These are phyloP conservation scores for Channa maculata DNA, from an alignment of 2,113 vertebrate species.

Conservation along the genomic window DNA sequence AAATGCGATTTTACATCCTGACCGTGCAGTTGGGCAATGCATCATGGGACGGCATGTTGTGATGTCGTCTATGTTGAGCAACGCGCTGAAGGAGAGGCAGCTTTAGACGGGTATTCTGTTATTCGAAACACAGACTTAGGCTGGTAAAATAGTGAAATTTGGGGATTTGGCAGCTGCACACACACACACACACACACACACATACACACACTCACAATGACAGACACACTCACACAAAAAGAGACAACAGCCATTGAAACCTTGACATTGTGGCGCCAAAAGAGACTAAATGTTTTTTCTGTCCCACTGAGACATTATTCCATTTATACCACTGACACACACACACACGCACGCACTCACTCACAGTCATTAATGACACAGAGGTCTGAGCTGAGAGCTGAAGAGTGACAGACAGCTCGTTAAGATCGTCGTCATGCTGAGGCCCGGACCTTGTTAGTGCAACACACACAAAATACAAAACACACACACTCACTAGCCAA, in stretches of 20 bases:
- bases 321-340: slow-evolving; percentile 62
- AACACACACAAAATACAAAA: slow-evolving; percentile 52
- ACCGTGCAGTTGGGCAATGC: slow-evolving; percentile 12
- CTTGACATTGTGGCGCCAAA: slow-evolving; percentile 72
- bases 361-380: slow-evolving; percentile 64
- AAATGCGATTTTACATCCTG: too few species aligned
- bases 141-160: slow-evolving; percentile 20
- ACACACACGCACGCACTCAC: slow-evolving; percentile 38
- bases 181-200: background rate
- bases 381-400: slow-evolving; percentile 64
- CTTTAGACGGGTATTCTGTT: background rate
- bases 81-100: background rate
- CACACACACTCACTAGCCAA: slow-evolving; percentile 21
- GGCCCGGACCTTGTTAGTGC: slow-evolving; percentile 72
- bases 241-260: slow-evolving; percentile 70
- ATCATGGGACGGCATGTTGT: slow-evolving; percentile 21
- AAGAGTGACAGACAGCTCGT: slow-evolving; percentile 79
- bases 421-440: slow-evolving; percentile 73
- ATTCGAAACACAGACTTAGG: slow-evolving; percentile 17
- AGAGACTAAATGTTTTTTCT: slow-evolving; percentile 77
- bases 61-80: slow-evolving; percentile 15
- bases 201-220: slow-evolving; percentile 14
- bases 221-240: slow-evolving; percentile 35
- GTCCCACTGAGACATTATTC: slow-evolving; percentile 76
- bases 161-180: slow-evolving; percentile 29